Evolutionary conservation across 2,888 invertebrate genomes (phyloP).

Genomic region (Chrysolina americana): DNA sequence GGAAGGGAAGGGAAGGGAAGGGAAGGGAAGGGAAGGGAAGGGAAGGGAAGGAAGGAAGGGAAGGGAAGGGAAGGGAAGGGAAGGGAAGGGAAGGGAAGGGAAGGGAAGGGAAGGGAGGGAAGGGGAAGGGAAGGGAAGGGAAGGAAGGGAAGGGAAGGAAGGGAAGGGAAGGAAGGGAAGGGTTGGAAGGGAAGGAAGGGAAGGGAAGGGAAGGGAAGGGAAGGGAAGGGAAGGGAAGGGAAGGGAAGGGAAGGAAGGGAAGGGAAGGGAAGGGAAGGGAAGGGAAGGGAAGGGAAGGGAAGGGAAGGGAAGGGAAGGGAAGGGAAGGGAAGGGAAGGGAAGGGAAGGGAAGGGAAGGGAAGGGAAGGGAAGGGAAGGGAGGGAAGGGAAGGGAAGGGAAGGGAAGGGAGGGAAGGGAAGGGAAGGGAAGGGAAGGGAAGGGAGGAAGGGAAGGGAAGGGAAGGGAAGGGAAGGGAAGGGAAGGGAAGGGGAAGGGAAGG

Average conservation of each 20-base stretch:
- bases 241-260: not conserved
- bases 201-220: not conserved
- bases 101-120: no score
- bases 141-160: not conserved
- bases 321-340: conserved; percentile 10
- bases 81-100: no score
- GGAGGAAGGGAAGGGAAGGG: no score
- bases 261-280: not conserved
- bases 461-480: no score
- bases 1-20: no score
- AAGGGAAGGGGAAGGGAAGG: no score
- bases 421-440: no score
- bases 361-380: not conserved
- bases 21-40: no score
- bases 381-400: no score
- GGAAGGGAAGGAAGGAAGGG: no score
- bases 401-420: no score
- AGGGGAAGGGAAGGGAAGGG: not conserved
- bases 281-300: not conserved
- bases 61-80: no score
- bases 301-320: not conserved
- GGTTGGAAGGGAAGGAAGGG: not conserved
- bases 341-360: not conserved
- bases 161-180: not conserved
- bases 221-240: not conserved